Evolutionary conservation across 2,797 vertebrate species (phyloP).

Genomic region (Sciurus vulgaris): DNA sequence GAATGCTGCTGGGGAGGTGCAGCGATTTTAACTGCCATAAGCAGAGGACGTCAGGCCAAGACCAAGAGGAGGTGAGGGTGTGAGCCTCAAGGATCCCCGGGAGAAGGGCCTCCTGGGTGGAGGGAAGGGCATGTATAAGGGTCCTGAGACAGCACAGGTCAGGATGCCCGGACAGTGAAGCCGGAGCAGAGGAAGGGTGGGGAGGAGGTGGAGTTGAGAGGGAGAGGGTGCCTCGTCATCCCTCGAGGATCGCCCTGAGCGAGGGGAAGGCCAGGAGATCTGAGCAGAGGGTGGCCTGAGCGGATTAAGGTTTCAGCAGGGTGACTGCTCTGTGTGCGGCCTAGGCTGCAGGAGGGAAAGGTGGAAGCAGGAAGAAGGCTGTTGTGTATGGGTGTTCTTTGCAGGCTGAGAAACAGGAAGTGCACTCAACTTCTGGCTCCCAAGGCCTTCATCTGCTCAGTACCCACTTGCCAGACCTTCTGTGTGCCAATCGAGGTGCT

Average conservation of each 20-base stretch:
- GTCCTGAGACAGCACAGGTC: background rate
- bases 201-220: background rate
- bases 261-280: background rate
- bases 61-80: background rate
- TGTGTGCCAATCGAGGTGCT: background rate
- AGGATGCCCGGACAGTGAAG: background rate
- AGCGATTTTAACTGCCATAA: background rate
- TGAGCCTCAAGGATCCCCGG: background rate
- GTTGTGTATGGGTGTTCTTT: background rate
- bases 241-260: background rate
- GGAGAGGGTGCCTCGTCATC: background rate
- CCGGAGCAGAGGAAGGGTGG: background rate
- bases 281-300: background rate
- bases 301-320: background rate
- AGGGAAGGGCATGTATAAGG: background rate
- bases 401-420: background rate
- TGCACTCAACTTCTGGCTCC: background rate
- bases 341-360: background rate
- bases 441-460: background rate
- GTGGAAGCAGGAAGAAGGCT: background rate
- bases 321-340: background rate
- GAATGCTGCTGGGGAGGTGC: background rate
- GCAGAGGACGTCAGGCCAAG: background rate
- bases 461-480: background rate
- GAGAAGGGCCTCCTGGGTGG: background rate